These are phyloP conservation scores for Apeira syringaria DNA, from an alignment of 2,888 invertebrate species.

Conservation along the genomic window DNA sequence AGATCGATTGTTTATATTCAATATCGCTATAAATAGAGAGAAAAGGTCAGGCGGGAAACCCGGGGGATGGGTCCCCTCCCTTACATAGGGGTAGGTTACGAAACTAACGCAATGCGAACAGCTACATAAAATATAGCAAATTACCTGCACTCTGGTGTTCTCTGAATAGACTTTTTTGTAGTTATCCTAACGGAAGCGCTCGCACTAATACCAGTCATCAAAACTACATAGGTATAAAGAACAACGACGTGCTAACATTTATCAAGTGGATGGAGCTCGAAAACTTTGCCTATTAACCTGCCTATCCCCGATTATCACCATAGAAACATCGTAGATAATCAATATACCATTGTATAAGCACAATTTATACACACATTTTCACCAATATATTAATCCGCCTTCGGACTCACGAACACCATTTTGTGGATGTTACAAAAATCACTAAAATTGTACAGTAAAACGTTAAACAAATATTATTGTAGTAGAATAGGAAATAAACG, in stretches of 20 bases:
- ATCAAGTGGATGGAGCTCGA: slow-evolving; percentile 28
- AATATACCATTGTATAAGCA: slow-evolving; percentile 61
- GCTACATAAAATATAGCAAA: slow-evolving; percentile 11
- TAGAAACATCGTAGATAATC: slow-evolving; percentile 71
- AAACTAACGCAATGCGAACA: slow-evolving; percentile 28
- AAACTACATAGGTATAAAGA: too few relatives aligned
- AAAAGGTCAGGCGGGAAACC: slow-evolving; percentile 74
- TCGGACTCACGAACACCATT: slow-evolving; percentile 49
- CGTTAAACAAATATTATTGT: slow-evolving; percentile 21
- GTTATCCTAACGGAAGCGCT: slow-evolving; percentile 74
- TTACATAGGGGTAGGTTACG: slow-evolving; percentile 8
- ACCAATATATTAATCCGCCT: slow-evolving; percentile 47
- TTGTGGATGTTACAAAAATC: slow-evolving; percentile 37
- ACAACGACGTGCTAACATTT: slow-evolving; percentile 40
- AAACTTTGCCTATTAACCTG: slow-evolving; percentile 41
- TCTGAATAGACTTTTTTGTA: slow-evolving; percentile 56
- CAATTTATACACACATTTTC: slow-evolving; percentile 54
- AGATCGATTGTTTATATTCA: slow-evolving; percentile 64
- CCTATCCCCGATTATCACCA: slow-evolving; percentile 56
- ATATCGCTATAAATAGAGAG: slow-evolving; percentile 68
- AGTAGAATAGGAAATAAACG: slow-evolving; percentile 35
- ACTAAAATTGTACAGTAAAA: slow-evolving; percentile 13
- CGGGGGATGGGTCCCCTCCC: slow-evolving; percentile 37
- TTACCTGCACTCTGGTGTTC: slow-evolving; percentile 54
- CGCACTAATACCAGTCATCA: slow-evolving; percentile 79